Base-by-base conservation (phyloP, 2,888 invertebrate genomes). In the Agrotis clavis region DNA sequence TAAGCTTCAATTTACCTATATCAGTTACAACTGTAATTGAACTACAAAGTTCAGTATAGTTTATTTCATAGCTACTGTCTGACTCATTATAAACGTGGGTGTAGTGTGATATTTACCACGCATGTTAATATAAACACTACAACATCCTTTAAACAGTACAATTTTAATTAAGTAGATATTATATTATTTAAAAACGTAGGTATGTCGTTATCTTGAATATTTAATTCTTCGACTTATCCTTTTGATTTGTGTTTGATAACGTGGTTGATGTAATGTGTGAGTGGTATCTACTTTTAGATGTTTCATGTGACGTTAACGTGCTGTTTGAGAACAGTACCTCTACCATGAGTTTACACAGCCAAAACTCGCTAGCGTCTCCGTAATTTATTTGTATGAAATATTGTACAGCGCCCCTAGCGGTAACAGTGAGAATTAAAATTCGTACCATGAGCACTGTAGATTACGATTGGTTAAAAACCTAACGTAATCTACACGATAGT, bases 231-330 rank as follows among this genome's bases (percentile, higher is more conserved):
- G 18, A 78, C 45, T 83, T 74, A 81, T 83, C 76, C 65, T 66
- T 74, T 25, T 75, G 66, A 83, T 83, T 80, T 83, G 56, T 63
- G 30, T 21, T 60, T 56, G 83, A 81, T 81, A 83, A 67, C 60
- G 25, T 18, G 47, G 14, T 65, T 62, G 13, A 59, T 65, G 81
- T 57, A 57, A 21, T n/a, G 19, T 50, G 16, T 53, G 25, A 78
- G 53, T 79, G 61, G 57, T 35, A n/a, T n/a, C n/a, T n/a, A 56
- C 64, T 67, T 72, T 68, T 51, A 66, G 48, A 63, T 67, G 35
- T 66, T 65, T 53, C 79, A 79, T 74, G 62, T 35, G 64, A 41
- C 18, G 41, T 41, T 56, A 25, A 63, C 74, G 63, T 82, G 79
- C 56, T 59, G 25, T 76, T 51, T 21, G 59, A 63, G 19, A 77